Conservation (phyloP, 2,113 vertebrate genomes). For the Rhynchomys soricoides region DNA sequence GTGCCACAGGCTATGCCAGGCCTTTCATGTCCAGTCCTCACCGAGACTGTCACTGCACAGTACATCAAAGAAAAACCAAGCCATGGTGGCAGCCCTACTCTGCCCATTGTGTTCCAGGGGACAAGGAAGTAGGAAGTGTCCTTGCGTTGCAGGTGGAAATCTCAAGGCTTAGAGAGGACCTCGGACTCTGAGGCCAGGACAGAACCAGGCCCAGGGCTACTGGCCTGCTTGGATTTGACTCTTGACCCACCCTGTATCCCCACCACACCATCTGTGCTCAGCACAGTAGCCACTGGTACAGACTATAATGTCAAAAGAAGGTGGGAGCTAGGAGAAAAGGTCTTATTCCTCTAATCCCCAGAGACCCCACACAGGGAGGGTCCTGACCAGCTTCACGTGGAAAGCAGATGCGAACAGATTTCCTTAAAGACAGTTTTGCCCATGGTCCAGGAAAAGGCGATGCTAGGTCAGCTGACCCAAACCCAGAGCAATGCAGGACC, state of each 20-base stretch:
- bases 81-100: rapidly evolving
- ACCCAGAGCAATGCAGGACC: rapidly evolving
- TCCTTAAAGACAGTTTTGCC: background rate
- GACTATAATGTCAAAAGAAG: background rate
- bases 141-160: background rate
- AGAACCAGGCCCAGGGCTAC: background rate
- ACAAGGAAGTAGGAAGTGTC: background rate
- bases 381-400: background rate
- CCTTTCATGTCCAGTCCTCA: background rate
- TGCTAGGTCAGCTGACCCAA: too few species aligned
- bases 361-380: rapidly evolving
- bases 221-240: background rate
- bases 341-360: background rate
- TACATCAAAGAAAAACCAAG: background rate
- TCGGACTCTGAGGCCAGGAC: background rate
- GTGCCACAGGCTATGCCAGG: background rate
- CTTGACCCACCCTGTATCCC: rapidly evolving
- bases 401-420: background rate
- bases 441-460: background rate
- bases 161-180: background rate
- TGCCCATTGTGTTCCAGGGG: rapidly evolving
- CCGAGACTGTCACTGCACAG: background rate
- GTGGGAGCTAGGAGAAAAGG: too few species aligned
- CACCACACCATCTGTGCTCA: rapidly evolving
- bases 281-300: rapidly evolving